Evolutionary conservation across 2,888 invertebrate genomes (phyloP).

Genomic region (Callyntrura sp.): DNA sequence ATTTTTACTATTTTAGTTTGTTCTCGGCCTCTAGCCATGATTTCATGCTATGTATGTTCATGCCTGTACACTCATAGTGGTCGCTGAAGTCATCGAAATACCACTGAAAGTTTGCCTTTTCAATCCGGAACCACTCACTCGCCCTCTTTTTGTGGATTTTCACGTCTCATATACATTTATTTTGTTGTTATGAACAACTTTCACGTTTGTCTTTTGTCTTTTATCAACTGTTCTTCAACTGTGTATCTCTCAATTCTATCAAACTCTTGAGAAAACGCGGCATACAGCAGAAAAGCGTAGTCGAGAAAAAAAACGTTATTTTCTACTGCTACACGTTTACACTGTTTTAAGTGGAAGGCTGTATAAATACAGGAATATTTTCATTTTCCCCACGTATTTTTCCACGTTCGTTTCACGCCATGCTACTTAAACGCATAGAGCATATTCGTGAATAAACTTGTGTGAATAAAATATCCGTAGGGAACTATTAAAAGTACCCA

Average conservation of each 20-base stretch:
- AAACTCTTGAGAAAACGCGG: neutral
- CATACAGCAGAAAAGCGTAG: neutral
- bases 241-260: conserved; percentile 22
- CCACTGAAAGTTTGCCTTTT: conserved; percentile 54
- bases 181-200: conserved; percentile 53
- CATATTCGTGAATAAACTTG: conserved; percentile 33
- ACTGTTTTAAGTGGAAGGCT: neutral
- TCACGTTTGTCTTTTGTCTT: conserved; percentile 59
- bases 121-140: conserved; percentile 48
- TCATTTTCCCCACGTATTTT: conserved; percentile 2
- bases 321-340: neutral
- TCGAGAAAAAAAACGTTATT: neutral
- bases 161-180: conserved; percentile 29
- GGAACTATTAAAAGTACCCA: conserved; percentile 58
- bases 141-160: conserved; percentile 43
- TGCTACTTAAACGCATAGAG: neutral
- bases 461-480: conserved; percentile 51
- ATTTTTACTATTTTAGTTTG: neutral
- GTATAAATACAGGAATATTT: neutral
- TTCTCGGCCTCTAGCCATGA: conserved; percentile 45
- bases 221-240: conserved; percentile 31
- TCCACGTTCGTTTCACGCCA: neutral
- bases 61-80: neutral
- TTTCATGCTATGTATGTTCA: neutral
- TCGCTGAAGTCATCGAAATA: conserved; percentile 16